These are phyloP conservation scores for Brevimyrus niger DNA, from an alignment of 2,113 vertebrate genomes.

Conservation along the genomic window DNA sequence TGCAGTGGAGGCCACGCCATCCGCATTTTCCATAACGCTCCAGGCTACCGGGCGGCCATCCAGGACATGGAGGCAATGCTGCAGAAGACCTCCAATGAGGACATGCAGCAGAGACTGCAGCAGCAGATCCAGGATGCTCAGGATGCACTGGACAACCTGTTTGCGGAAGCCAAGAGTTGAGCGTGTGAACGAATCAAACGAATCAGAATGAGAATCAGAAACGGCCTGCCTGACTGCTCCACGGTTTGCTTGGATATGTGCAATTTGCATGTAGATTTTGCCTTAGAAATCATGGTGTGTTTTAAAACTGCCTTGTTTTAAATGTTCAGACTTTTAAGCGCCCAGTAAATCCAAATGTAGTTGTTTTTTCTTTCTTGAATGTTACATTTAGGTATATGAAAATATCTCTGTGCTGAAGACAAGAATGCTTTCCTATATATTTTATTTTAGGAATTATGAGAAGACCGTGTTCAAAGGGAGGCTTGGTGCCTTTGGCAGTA, in stretches of 20 bases:
- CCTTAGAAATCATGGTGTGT: conserved; percentile 42
- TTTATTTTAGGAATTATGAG: background rate
- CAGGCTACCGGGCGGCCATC: conserved; percentile 75
- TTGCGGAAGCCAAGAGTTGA: conserved; percentile 47
- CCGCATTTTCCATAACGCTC: conserved; percentile 76
- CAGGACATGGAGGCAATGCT: conserved; percentile 79
- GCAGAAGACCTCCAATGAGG: conserved; percentile 71
- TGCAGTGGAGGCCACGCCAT: conserved; percentile 79
- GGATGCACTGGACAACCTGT: conserved; percentile 63
- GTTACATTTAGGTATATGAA: background rate
- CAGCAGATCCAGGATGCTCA: conserved; percentile 77
- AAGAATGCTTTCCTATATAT: background rate
- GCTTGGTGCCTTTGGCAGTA: background rate
- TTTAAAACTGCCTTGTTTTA: conserved; percentile 22
- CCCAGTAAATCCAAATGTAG: background rate
- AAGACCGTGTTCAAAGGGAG: background rate
- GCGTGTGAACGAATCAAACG: background rate
- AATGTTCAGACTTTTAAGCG: background rate
- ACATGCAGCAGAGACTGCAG: conserved; percentile 75
- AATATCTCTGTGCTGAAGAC: background rate
- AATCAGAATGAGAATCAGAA: background rate
- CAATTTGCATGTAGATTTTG: conserved; percentile 48
- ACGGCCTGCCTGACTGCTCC: background rate
- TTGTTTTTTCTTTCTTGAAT: background rate
- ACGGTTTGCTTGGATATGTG: conserved; percentile 2